A percentile compares a stretch with the other conserved stretches of the same genome.
phyloP scores from a whole-genome alignment of 2,888 invertebrate genomes.

The Ichneumoninae sp. region DNA sequence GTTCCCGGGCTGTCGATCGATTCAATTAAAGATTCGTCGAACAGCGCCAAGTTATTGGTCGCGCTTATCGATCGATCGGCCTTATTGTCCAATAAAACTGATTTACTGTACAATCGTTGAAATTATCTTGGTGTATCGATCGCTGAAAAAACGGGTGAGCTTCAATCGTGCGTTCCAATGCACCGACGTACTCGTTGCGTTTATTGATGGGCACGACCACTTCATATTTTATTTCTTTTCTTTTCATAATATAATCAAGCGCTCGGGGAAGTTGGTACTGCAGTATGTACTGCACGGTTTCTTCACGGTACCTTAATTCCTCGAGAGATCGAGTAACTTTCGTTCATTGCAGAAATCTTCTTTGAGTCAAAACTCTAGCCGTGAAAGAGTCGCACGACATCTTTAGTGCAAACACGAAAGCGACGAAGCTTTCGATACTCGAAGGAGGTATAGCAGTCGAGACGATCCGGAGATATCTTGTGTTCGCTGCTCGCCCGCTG shows the following conservation, averaged over 20 bases:
- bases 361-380: constrained; percentile 1
- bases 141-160: constrained; percentile 24
- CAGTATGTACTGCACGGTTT: neutral
- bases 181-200: constrained; percentile 25
- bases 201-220: constrained; percentile 40
- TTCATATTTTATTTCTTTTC: neutral
- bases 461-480: neutral
- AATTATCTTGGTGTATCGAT: neutral
- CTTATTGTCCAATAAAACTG: constrained; percentile 19
- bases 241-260: neutral
- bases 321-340: neutral
- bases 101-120: constrained; percentile 14
- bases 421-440: neutral
- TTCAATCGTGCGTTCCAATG: constrained; percentile 30
- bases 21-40: constrained; percentile 66
- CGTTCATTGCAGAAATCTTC: constrained; percentile 29
- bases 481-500: neutral
- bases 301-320: neutral
- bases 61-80: constrained; percentile 38
- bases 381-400: neutral
- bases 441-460: neutral
- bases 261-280: neutral
- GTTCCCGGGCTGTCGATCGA: constrained; percentile 57
- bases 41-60: constrained; percentile 59
- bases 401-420: neutral